Base-by-base conservation (phyloP, 2,797 vertebrate genomes). In the Lepidocolaptes lacrymiger region DNA sequence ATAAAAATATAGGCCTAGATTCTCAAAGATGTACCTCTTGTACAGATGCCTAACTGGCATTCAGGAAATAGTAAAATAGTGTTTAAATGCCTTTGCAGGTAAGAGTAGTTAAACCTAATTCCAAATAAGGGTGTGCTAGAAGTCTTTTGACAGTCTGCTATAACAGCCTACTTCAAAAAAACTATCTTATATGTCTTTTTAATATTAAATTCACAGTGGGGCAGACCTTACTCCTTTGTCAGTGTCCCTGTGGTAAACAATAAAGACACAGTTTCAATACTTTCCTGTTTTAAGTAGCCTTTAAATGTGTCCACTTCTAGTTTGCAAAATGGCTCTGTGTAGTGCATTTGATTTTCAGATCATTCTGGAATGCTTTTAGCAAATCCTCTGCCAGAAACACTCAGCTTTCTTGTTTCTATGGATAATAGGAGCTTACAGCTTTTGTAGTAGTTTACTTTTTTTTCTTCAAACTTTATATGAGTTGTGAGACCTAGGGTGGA, bases 291-390 rank as follows among this genome's bases (percentile, higher is more conserved):
- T 85, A 91, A 69, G 24, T 32, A 49, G 32, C 41, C 3, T 71
- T 64, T 54, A 44, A 86, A 39, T 39, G 80, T 51, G 21, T 41
- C 34, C 34, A 49, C 59, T 81, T 91, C 58, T 64, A 56, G 72
- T 46, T 83, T 81, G n/a, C 41, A 67, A 91, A 91, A 49, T 14
- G 11, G n/a, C 49, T 89, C 36, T 67, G 17, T 37, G 41, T 27
- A 26, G 32, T 55, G 32, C 72, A 75, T 84, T 96, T 88, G 32
- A 69, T 79, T 93, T 90, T 74, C 73, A 84, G 89, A 54, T 55
- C 10, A 3, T 66, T 67, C 74, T 80, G 86, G 69, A 82, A 91
- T 74, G 22, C 56, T 89, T 95, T 85, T 76, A 82, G 43, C 56
- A 77, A 41, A 48, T 69, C 52, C 36, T 85, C 48, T 88, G 69